phyloP scores from a whole-genome alignment of 2,888 invertebrate genomes.

The Lasius fuliginosus region DNA sequence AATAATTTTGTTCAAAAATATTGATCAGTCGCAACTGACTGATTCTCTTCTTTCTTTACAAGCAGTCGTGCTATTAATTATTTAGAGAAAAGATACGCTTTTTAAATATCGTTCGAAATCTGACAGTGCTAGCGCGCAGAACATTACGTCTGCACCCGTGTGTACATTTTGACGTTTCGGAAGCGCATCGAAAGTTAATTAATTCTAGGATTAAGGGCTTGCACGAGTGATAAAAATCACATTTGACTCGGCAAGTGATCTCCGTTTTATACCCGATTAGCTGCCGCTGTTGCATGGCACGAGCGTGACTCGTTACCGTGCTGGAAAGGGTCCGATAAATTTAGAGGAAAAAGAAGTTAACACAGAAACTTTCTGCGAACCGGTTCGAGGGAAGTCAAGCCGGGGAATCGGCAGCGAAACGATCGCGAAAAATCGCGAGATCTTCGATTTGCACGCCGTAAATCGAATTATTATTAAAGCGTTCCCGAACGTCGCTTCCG shows the following conservation, averaged over 20 bases:
- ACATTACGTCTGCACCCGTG: not conserved
- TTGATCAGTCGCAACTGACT: not conserved
- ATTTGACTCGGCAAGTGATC: slow-evolving; percentile 24
- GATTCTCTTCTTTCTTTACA: not conserved
- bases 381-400: slow-evolving; percentile 42
- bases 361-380: slow-evolving; percentile 47
- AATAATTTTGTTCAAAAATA: not conserved
- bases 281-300: slow-evolving; percentile 42
- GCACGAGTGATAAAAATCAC: slow-evolving; percentile 1
- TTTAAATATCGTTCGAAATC: not conserved
- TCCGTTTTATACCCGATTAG: slow-evolving; percentile 50
- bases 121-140: not conserved
- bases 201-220: slow-evolving; percentile 37
- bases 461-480: slow-evolving; percentile 33
- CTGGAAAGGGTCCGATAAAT: slow-evolving; percentile 39
- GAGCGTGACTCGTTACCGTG: slow-evolving; percentile 39
- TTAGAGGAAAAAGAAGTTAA: slow-evolving; percentile 47
- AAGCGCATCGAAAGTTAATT: slow-evolving; percentile 32
- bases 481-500: not conserved
- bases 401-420: slow-evolving; percentile 18
- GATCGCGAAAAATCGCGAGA: slow-evolving; percentile 27
- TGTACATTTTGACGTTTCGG: not conserved
- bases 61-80: not conserved
- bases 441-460: slow-evolving; percentile 47
- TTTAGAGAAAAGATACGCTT: not conserved